phyloP scores from a whole-genome alignment of 2,888 invertebrate genomes.

The Sabatieria punctata region DNA sequence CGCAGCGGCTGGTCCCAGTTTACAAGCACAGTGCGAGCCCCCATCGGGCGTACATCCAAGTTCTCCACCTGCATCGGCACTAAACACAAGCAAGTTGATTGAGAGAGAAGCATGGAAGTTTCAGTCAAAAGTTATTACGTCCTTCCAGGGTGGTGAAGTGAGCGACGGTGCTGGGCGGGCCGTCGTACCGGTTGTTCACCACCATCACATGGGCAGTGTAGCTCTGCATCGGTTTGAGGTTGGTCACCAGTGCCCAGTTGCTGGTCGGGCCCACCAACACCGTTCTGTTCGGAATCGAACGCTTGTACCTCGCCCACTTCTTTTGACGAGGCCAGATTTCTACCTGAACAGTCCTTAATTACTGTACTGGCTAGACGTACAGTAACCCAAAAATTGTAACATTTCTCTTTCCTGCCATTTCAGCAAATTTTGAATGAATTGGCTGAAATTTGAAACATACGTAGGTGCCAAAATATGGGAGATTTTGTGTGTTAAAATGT shows the following conservation, averaged over 20 bases:
- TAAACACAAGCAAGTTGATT: conserved; percentile 12
- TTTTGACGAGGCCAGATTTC: conserved; percentile 21
- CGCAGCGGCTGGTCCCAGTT: conserved; percentile 77
- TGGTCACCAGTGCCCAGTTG: conserved; percentile 51
- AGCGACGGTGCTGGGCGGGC: conserved; percentile 66
- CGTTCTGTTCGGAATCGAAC: conserved; percentile 2
- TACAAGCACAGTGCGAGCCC: conserved; percentile 70
- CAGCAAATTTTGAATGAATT: too few species aligned
- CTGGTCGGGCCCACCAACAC: conserved; percentile 27
- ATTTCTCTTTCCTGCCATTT: too few species aligned
- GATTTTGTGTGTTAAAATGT: too few species aligned
- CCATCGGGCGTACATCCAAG: conserved; percentile 65
- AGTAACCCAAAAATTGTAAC: too few species aligned
- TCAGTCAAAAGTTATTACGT: conserved; percentile 27
- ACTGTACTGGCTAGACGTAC: too few species aligned
- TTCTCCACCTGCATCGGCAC: conserved; percentile 68
- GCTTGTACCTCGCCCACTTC: conserved; percentile 6
- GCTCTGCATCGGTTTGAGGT: conserved; percentile 62
- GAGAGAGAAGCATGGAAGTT: background rate
- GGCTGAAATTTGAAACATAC: too few species aligned
- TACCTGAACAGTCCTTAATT: too few species aligned
- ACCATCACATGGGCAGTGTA: conserved; percentile 73
- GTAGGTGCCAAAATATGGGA: too few species aligned
- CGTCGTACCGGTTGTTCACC: conserved; percentile 71
- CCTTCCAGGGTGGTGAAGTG: conserved; percentile 77